These are phyloP conservation scores for Melieria crassipennis DNA, from an alignment of 2,888 invertebrate species.

Conservation along the genomic window DNA sequence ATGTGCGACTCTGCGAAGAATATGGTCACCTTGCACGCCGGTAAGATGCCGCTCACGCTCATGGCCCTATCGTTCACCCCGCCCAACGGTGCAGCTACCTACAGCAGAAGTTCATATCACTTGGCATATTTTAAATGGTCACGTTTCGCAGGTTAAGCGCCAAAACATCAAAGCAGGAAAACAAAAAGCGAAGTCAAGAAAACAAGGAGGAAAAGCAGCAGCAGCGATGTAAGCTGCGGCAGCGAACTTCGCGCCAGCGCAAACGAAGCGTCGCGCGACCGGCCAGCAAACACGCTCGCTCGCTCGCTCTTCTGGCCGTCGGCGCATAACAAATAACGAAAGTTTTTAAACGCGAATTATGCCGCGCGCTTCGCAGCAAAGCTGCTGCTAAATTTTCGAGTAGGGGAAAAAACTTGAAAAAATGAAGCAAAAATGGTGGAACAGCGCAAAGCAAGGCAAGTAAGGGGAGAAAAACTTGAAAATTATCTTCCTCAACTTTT, in stretches of 20 bases:
- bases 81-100: background rate
- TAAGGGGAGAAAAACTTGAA: too few species aligned
- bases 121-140: background rate
- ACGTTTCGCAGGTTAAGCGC: constrained; percentile 2
- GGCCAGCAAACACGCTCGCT: background rate
- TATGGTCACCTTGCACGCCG: too few species aligned
- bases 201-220: background rate
- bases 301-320: background rate
- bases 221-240: too few species aligned
- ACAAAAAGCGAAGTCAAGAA: background rate
- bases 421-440: background rate
- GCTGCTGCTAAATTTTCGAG: constrained; percentile 1
- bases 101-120: background rate
- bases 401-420: background rate
- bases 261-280: too few species aligned
- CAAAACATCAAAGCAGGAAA: constrained; percentile 1
- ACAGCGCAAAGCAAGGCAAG: too few species aligned
- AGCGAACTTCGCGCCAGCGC: too few species aligned
- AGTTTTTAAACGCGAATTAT: constrained; percentile 5
- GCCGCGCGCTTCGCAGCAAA: background rate
- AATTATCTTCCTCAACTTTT: too few species aligned
- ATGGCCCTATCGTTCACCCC: background rate
- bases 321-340: background rate
- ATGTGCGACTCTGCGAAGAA: too few species aligned
- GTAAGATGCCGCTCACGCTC: background rate